phyloP scores from a whole-genome alignment of 2,113 vertebrate species.

The Pygathrix nemaeus region DNA sequence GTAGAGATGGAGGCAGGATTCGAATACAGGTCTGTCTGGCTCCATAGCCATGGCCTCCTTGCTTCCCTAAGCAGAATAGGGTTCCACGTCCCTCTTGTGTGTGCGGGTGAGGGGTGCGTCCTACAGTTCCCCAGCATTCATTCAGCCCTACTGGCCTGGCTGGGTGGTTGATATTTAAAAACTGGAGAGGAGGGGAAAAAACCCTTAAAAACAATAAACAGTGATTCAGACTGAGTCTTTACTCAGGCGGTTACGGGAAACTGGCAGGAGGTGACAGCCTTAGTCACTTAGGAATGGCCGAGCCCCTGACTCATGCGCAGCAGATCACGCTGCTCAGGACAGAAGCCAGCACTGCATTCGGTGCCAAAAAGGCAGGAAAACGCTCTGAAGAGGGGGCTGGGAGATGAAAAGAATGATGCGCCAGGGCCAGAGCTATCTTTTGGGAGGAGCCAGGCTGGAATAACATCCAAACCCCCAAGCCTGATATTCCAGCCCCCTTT shows the following conservation, averaged over 20 bases:
- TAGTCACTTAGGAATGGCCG: constrained; percentile 68
- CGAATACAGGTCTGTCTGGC: background rate
- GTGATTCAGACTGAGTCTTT: constrained; percentile 73
- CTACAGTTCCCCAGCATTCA: background rate
- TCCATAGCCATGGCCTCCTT: background rate
- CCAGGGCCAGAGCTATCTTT: background rate
- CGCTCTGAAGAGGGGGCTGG: background rate
- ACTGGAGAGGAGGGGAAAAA: background rate
- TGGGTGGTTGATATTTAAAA: constrained; percentile 36
- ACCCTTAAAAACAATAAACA: constrained; percentile 61
- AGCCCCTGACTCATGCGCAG: constrained; percentile 74
- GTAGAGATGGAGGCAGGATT: background rate
- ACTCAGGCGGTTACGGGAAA: constrained; percentile 70
- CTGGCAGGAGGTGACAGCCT: constrained; percentile 42
- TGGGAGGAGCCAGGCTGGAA: background rate
- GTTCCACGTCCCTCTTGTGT: background rate
- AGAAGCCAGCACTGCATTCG: constrained; percentile 57
- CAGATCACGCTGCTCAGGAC: constrained; percentile 67
- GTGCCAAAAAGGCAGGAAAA: constrained; percentile 51
- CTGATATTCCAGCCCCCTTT: background rate
- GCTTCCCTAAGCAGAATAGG: background rate
- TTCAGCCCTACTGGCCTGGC: background rate
- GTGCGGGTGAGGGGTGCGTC: background rate
- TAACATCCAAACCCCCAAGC: background rate
- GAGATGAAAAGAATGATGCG: background rate